Conservation (phyloP, 1,140 invertebrate species). For the Drosophila lini region DNA sequence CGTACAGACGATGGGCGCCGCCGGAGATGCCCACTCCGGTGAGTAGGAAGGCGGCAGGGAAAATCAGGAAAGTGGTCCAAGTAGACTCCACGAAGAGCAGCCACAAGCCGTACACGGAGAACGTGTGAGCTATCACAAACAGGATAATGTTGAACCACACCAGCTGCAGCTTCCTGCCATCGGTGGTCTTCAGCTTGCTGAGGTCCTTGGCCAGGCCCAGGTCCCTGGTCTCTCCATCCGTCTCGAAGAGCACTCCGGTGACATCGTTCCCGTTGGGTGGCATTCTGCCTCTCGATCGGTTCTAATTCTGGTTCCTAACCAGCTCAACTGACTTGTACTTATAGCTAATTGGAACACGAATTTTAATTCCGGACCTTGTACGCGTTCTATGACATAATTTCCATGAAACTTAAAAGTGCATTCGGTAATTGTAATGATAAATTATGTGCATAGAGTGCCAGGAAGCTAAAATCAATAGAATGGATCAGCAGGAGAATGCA, state of each 20-base stretch:
- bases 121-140: conserved; percentile 92
- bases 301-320: background rate
- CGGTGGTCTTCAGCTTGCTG: background rate
- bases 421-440: background rate
- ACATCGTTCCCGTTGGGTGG: background rate
- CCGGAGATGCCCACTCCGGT: conserved; percentile 94
- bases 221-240: background rate
- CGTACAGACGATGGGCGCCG: conserved; percentile 96
- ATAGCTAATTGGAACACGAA: background rate
- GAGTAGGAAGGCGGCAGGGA: conserved; percentile 54
- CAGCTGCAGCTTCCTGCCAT: conserved; percentile 86
- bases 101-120: conserved; percentile 93
- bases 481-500: background rate
- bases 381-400: background rate
- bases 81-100: conserved; percentile 91
- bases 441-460: background rate
- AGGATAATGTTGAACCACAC: conserved; percentile 97
- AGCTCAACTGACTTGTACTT: background rate
- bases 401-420: background rate
- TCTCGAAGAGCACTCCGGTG: background rate
- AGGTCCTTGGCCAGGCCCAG: conserved; percentile 1
- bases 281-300: background rate
- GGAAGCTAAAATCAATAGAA: background rate
- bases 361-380: background rate
- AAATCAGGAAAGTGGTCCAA: conserved; percentile 86